Conservation (phyloP, 1,140 invertebrate species). For the Dinothrombium tinctorium region DNA sequence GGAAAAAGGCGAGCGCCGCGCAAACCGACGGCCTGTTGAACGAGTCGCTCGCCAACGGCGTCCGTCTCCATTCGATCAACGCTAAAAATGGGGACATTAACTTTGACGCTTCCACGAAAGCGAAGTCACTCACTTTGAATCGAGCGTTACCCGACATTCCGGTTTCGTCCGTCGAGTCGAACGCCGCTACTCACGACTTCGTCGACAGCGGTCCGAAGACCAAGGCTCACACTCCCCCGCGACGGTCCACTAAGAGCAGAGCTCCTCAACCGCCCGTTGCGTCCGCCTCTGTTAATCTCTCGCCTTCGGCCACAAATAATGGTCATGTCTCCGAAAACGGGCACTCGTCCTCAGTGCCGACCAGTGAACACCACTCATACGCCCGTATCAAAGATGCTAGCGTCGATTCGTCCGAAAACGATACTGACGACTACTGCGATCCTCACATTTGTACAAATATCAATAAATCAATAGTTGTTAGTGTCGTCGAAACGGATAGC, state of each 20-base stretch:
- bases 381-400: slow-evolving; percentile 1
- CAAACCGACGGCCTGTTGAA: too few relatives aligned
- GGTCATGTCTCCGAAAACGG: too few relatives aligned
- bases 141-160: slow-evolving; percentile 9
- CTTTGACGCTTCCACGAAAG: not conserved
- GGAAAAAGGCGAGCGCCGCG: too few relatives aligned
- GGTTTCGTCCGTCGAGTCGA: too few relatives aligned
- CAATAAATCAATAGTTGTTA: not conserved
- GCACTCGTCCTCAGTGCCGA: too few relatives aligned
- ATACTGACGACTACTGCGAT: slow-evolving; percentile 8
- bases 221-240: not conserved
- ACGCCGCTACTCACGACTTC: not conserved
- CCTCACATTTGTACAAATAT: not conserved
- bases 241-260: not conserved
- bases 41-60: too few relatives aligned
- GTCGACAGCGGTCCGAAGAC: not conserved
- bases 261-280: not conserved
- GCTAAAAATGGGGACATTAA: too few relatives aligned
- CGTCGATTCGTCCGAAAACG: slow-evolving; percentile 8
- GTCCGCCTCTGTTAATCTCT: not conserved
- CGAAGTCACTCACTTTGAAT: slow-evolving; percentile 1
- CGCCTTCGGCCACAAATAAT: too few relatives aligned
- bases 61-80: too few relatives aligned
- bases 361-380: slow-evolving; percentile 6
- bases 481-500: not conserved